Conservation (phyloP, 2,888 invertebrate genomes). For the Tromatobia lineatoria region DNA sequence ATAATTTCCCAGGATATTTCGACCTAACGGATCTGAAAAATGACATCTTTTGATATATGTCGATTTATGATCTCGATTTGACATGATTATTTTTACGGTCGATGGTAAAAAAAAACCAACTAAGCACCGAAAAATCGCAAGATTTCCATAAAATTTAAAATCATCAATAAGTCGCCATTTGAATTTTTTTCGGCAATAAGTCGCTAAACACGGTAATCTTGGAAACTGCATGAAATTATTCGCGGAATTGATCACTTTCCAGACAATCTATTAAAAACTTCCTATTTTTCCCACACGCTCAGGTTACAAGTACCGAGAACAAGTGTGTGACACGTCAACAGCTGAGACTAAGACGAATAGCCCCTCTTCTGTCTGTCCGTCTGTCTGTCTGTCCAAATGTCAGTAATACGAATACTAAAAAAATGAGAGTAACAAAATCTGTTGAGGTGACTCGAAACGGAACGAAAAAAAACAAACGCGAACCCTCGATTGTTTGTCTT, state of each 20-base stretch:
- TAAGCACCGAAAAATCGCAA: no score
- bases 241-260: background rate
- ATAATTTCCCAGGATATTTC: no score
- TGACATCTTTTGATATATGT: no score
- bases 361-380: slow-evolving; percentile 7
- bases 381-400: slow-evolving; percentile 32
- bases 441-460: slow-evolving; percentile 53
- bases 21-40: no score
- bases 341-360: slow-evolving; percentile 18
- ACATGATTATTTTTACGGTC: no score
- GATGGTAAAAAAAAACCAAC: no score
- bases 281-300: background rate
- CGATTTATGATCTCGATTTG: no score
- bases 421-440: slow-evolving; percentile 63
- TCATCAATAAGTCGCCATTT: no score
- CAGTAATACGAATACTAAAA: slow-evolving; percentile 34
- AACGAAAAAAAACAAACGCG: slow-evolving; percentile 56
- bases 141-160: no score
- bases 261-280: background rate
- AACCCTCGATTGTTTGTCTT: slow-evolving; percentile 61
- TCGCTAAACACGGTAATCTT: no score
- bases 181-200: no score
- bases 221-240: background rate
- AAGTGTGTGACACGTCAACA: slow-evolving; percentile 57
- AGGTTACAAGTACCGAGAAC: slow-evolving; percentile 24